These are phyloP conservation scores for Phrynocephalus forsythii DNA, from an alignment of 2,797 vertebrate genomes.

Conservation along the genomic window DNA sequence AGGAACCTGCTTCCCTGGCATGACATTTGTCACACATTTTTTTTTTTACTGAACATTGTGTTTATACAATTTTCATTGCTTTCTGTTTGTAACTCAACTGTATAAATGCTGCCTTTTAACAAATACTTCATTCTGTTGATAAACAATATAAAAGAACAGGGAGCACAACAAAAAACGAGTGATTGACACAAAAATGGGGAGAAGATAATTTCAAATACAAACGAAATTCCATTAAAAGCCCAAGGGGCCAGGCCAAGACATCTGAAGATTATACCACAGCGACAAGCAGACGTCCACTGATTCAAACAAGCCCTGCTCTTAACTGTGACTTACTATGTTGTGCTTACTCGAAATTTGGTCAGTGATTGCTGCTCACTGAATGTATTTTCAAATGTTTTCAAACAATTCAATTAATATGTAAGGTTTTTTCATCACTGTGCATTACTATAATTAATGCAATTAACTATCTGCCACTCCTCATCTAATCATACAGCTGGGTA, in stretches of 20 bases:
- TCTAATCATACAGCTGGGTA: neutral
- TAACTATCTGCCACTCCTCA: neutral
- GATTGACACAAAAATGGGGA: neutral
- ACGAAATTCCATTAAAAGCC: neutral
- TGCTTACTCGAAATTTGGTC: too few species aligned
- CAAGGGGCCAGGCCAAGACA: too few species aligned
- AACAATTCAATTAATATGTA: too few species aligned
- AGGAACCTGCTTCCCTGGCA: neutral
- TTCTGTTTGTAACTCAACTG: neutral
- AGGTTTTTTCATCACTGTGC: neutral
- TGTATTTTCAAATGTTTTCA: too few species aligned
- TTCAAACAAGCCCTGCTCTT: too few species aligned
- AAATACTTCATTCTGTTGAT: too few species aligned
- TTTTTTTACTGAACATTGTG: neutral
- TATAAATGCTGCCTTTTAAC: neutral
- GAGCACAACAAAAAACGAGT: neutral
- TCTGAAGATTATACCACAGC: too few species aligned
- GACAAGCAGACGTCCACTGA: too few species aligned
- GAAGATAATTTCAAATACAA: neutral
- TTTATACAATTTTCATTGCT: neutral
- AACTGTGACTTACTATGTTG: too few species aligned
- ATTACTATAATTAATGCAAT: neutral
- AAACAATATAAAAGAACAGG: neutral
- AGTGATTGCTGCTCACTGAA: too few species aligned
- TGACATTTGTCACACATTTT: neutral